Evolutionary conservation across 1,140 invertebrate species (phyloP).

Genomic region (Drosophila auraria): DNA sequence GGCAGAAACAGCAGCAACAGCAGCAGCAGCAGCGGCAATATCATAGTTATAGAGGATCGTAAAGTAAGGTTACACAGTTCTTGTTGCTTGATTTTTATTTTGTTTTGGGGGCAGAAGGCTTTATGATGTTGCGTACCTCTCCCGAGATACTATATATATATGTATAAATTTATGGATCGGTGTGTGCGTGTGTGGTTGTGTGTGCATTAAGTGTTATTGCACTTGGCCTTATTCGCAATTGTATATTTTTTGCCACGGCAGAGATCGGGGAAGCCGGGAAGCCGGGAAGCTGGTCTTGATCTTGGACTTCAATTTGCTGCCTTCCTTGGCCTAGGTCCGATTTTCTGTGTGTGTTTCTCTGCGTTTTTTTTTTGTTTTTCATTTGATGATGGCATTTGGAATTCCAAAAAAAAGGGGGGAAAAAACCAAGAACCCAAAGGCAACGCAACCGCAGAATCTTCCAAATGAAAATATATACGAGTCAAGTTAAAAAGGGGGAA

Average conservation of each 20-base stretch:
- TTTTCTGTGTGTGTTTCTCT: conserved; percentile 13
- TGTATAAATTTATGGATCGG: conserved; percentile 5
- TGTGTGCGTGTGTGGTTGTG: neutral
- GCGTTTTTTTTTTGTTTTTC: conserved; percentile 23
- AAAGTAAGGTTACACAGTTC: conserved; percentile 61
- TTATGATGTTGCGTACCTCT: conserved; percentile 49
- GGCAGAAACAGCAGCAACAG: conserved; percentile 12
- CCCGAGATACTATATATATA: conserved; percentile 10
- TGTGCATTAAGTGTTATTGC: conserved; percentile 57
- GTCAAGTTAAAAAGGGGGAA: conserved; percentile 17
- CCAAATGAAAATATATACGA: conserved; percentile 22
- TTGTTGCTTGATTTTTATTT: conserved; percentile 29
- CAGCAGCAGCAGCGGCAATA: conserved; percentile 32
- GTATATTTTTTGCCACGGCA: conserved; percentile 36
- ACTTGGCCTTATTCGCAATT: conserved; percentile 58
- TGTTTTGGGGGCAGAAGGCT: conserved; percentile 41
- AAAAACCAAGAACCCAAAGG: conserved; percentile 36
- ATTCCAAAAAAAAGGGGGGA: conserved; percentile 38
- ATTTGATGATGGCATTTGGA: conserved; percentile 30
- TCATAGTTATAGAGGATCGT: conserved; percentile 63
- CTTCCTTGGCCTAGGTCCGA: conserved; percentile 55
- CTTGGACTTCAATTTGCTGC: conserved; percentile 63
- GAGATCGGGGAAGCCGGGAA: neutral
- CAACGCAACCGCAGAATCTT: conserved; percentile 42
- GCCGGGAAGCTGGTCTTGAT: conserved; percentile 56